Conservation (phyloP, 30 jellyfish, hydroid and myxozoan species). For the Pelagia noctiluca region DNA sequence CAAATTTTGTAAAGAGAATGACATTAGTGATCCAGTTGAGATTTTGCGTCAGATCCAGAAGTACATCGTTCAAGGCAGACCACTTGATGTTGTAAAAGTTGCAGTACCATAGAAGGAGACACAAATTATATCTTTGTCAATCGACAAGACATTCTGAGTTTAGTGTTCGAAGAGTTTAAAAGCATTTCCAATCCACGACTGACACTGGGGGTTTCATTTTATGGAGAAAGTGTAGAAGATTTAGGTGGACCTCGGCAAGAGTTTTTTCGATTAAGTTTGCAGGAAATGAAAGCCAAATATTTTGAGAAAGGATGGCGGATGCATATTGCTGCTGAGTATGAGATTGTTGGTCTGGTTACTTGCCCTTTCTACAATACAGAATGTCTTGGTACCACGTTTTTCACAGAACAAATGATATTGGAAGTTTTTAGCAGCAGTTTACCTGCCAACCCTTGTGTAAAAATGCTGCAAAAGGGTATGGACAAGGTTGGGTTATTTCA, state of each 20-base stretch:
- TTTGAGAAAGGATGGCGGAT: constrained; percentile 6
- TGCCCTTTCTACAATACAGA: constrained; percentile 24
- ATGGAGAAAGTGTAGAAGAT: constrained; percentile 1
- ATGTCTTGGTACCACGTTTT: constrained; percentile 20
- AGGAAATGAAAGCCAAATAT: constrained; percentile 2
- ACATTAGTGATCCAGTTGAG: constrained; percentile 10
- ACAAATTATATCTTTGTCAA: constrained; percentile 24
- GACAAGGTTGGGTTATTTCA: neutral
- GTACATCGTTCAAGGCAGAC: neutral
- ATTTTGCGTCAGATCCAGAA: constrained; percentile 9
- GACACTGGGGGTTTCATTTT: constrained; percentile 19
- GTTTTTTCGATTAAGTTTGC: neutral
- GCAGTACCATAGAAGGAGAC: constrained; percentile 21
- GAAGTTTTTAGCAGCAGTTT: neutral
- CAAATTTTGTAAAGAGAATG: neutral
- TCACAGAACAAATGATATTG: neutral
- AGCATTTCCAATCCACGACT: constrained; percentile 8
- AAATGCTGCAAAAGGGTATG: neutral
- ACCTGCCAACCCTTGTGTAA: neutral
- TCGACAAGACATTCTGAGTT: constrained; percentile 16
- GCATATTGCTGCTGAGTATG: constrained; percentile 16
- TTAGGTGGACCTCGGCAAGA: constrained; percentile 7
- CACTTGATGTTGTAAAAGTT: neutral
- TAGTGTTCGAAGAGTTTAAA: constrained; percentile 8
- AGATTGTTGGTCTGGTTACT: constrained; percentile 28